A percentile compares a stretch with the other conserved stretches of the same genome.
phyloP scores from a whole-genome alignment of 1,140 invertebrate species.

The Whitmania pigra region DNA sequence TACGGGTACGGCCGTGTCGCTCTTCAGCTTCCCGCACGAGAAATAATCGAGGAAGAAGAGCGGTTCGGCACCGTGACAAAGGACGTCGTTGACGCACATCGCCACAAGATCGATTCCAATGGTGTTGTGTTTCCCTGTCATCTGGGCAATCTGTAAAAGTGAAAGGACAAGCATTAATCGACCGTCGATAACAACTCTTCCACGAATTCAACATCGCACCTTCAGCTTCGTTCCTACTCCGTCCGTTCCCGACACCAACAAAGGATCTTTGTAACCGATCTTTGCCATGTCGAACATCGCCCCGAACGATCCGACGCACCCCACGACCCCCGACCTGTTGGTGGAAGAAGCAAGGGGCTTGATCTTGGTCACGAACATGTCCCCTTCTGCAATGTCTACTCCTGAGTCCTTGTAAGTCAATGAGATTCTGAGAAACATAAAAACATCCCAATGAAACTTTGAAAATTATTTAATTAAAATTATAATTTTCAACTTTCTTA shows the following conservation, averaged over 20 bases:
- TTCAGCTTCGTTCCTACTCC: slow-evolving; percentile 91
- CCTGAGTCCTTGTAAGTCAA: slow-evolving; percentile 83
- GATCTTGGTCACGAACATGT: slow-evolving; percentile 68
- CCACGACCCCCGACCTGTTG: slow-evolving; percentile 54
- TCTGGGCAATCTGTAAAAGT: slow-evolving; percentile 60
- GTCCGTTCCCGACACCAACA: slow-evolving; percentile 85
- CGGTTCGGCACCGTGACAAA: slow-evolving; percentile 84
- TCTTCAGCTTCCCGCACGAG: slow-evolving; percentile 71
- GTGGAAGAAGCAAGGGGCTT: slow-evolving; percentile 55
- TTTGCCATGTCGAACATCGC: slow-evolving; percentile 69
- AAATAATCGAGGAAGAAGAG: slow-evolving; percentile 94
- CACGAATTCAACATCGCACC: slow-evolving; percentile 41
- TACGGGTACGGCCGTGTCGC: slow-evolving; percentile 60
- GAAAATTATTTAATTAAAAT: no score
- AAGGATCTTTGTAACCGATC: slow-evolving; percentile 49
- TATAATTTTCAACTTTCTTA: no score
- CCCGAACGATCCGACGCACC: slow-evolving; percentile 74
- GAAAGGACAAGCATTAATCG: slow-evolving; percentile 9
- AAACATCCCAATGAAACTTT: no score
- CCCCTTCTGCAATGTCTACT: slow-evolving; percentile 82
- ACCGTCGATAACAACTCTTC: background rate
- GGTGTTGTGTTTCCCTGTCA: slow-evolving; percentile 61
- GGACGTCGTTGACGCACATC: slow-evolving; percentile 92
- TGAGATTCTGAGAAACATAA: background rate
- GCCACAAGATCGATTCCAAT: slow-evolving; percentile 91